These are phyloP conservation scores for Dromaius novaehollandiae DNA, from an alignment of 2,113 vertebrate species.

Conservation along the genomic window DNA sequence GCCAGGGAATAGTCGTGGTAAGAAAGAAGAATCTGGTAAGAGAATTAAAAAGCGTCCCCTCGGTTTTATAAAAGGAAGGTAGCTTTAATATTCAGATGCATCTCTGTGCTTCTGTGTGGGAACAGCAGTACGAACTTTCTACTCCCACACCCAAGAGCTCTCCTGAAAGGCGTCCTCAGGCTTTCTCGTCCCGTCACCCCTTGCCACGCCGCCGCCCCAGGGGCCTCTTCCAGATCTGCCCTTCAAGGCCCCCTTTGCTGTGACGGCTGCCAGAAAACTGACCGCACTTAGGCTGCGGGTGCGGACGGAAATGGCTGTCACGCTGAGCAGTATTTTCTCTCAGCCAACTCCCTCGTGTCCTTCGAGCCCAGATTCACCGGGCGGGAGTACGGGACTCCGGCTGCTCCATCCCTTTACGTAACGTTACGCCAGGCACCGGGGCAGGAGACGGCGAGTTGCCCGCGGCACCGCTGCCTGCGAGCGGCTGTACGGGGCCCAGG, in stretches of 20 bases:
- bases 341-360: background rate
- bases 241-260: background rate
- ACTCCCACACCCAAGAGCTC: background rate
- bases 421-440: background rate
- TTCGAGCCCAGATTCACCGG: background rate
- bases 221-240: background rate
- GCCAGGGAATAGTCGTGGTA: background rate
- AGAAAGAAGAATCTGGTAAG: background rate
- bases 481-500: background rate
- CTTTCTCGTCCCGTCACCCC: rapidly evolving
- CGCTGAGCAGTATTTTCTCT: background rate
- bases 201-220: background rate
- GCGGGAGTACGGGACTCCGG: background rate
- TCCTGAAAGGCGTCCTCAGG: background rate
- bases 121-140: background rate
- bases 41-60: background rate
- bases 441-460: background rate
- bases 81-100: background rate
- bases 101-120: background rate
- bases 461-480: background rate
- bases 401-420: background rate
- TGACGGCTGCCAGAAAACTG: background rate
- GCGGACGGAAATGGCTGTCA: background rate
- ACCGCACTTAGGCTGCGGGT: background rate
- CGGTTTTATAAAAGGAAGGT: background rate